Percentiles rank a stretch among this genome's conserved stretches.
phyloP scores from a whole-genome alignment of 1,140 invertebrate genomes.

The Calycopis cecrops region DNA sequence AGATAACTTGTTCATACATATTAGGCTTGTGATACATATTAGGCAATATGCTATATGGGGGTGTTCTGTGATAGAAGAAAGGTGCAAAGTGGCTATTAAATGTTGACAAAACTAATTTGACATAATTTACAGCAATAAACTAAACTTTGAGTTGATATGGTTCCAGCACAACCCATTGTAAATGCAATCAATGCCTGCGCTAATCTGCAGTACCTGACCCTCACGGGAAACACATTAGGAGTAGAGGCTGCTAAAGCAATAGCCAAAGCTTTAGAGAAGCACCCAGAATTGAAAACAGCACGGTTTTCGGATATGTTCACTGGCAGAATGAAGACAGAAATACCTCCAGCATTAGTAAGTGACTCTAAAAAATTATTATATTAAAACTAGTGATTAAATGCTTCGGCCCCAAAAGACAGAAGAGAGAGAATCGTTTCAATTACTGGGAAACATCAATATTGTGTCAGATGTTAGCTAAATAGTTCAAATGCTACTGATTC shows the following conservation, averaged over 20 bases:
- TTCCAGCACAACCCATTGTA: slow-evolving; percentile 79
- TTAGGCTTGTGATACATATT: too few relatives aligned
- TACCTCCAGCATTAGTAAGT: slow-evolving; percentile 90
- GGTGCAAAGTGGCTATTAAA: too few relatives aligned
- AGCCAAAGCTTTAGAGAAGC: slow-evolving; percentile 84
- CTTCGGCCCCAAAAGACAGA: background rate
- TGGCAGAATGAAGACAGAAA: slow-evolving; percentile 94
- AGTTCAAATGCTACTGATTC: background rate
- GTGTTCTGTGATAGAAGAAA: too few relatives aligned
- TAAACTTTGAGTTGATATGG: slow-evolving; percentile 13
- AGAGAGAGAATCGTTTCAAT: background rate
- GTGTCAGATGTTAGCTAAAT: background rate
- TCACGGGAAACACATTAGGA: slow-evolving; percentile 96
- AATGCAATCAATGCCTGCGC: slow-evolving; percentile 79
- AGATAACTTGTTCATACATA: too few relatives aligned
- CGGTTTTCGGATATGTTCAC: slow-evolving; percentile 98
- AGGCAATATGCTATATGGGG: too few relatives aligned
- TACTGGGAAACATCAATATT: background rate
- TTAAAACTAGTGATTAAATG: too few relatives aligned
- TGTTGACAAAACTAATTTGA: too few relatives aligned
- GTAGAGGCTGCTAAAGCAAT: slow-evolving; percentile 91
- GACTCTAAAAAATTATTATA: background rate
- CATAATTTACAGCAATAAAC: background rate
- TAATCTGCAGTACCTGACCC: slow-evolving; percentile 82
- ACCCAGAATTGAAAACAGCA: slow-evolving; percentile 87